Evolutionary conservation across 2,888 invertebrate genomes (phyloP), one percentile per base, ranked within the genome.

Genomic region (Apotomis turbidana): DNA sequence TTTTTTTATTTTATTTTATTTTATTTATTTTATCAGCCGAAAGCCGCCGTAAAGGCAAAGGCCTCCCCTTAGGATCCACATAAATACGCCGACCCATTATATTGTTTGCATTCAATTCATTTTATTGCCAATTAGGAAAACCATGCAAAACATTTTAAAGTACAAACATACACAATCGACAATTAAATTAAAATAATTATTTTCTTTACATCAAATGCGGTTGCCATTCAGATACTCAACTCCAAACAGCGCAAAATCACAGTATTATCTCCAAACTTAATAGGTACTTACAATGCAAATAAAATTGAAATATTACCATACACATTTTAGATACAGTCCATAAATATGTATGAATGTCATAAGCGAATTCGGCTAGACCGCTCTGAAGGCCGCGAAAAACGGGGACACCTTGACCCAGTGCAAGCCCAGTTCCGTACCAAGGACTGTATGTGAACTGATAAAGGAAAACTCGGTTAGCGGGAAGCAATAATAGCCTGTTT

Each of bases 371-470:
- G 64, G 10, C 54, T 64, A 64, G 55, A 57, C 57, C 27, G 27
- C 15, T 55, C 6, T 36, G 41, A 68, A 71, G 71, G 71, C 41
- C 62, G 62, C 51, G 12, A 38, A 58, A 41, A 46, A 54, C 9
- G 52, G 49, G 27, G 58, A 57, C 12, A 58, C 71, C 71, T 71
- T 71, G 71, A 68, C 68, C 68, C 13, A 62, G 62, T 71, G 41
- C 59, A 62, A 52, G 52, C 63, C 49, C 13, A 58, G 59, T 36
- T 52, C 52, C 54, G 46, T 13, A n/a, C 36, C 68, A 61, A 57
- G 58, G 51, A 10, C 58, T 60, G 15, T 6, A 13, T 9, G 3
- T 8, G 60, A 44, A 15, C 3, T 5, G 44, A 55, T 5, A 46
- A 44, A 10, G 13, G 54, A 46, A 63, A 27, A 1, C 41, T 9